phyloP scores from a whole-genome alignment of 1,140 invertebrate genomes.

The Plodia interpunctella region DNA sequence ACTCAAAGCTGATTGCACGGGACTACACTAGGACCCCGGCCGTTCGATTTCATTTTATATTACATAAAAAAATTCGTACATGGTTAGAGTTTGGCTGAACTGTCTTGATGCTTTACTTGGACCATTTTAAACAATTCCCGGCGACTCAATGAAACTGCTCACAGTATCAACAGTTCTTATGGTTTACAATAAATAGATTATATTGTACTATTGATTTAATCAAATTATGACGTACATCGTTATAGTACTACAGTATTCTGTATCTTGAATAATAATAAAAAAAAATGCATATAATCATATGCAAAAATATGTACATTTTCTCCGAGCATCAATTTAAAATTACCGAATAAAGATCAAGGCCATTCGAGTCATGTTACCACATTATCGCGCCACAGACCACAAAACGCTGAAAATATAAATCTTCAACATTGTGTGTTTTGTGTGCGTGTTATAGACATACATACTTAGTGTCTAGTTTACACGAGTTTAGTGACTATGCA shows the following conservation, averaged over 20 bases:
- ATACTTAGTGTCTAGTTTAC: constrained; percentile 4
- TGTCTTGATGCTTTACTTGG: not conserved
- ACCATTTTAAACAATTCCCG: not conserved
- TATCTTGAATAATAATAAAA: no score
- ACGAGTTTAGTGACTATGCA: not conserved
- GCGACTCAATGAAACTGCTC: no score
- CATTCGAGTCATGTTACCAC: not conserved
- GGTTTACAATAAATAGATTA: no score
- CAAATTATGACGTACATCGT: no score
- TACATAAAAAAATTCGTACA: constrained; percentile 4
- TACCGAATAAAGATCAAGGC: not conserved
- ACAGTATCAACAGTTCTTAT: no score
- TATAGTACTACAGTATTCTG: no score
- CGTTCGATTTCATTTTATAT: not conserved
- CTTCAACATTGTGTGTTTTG: not conserved
- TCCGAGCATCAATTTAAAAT: not conserved
- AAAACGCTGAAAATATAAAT: not conserved
- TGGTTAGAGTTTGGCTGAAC: not conserved
- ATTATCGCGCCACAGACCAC: not conserved
- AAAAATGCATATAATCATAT: no score
- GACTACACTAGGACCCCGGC: constrained; percentile 24
- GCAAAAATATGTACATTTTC: no score
- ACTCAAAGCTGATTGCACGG: constrained; percentile 39
- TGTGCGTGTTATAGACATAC: not conserved
- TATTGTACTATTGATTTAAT: no score